Percentiles rank a stretch among this genome's conserved stretches.
Evolutionary conservation across 2,888 invertebrate species (phyloP).

Genomic region (Phalangium opilio): DNA sequence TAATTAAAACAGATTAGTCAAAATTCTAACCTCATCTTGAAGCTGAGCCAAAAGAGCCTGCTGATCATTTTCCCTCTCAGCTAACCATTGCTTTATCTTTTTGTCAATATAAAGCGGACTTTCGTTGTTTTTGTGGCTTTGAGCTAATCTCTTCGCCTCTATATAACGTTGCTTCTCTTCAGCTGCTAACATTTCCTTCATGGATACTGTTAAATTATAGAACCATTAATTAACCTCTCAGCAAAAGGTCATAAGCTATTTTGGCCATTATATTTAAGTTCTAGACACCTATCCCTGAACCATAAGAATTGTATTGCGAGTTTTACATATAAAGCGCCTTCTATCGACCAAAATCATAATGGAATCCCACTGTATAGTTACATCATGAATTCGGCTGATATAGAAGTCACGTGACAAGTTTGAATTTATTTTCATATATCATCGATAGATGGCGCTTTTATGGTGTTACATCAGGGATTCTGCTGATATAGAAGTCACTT

Average conservation of each 20-base stretch:
- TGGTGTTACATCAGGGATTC: no score
- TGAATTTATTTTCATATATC: no score
- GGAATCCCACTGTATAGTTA: no score
- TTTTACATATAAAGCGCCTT: no score
- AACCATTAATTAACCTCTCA: background rate
- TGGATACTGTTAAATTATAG: conserved; percentile 38
- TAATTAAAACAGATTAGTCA: background rate
- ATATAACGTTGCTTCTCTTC: conserved; percentile 43
- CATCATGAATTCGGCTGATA: no score
- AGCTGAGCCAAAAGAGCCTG: conserved; percentile 10
- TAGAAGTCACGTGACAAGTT: no score
- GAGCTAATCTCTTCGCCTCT: conserved; percentile 29
- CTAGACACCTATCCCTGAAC: no score
- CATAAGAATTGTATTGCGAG: no score
- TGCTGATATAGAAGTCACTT: no score
- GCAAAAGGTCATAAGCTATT: background rate
- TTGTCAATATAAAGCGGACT: conserved; percentile 10
- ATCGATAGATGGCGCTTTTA: no score
- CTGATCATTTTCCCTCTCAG: conserved; percentile 14
- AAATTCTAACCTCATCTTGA: conserved; percentile 12
- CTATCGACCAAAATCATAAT: no score
- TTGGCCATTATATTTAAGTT: no score
- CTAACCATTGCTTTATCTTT: conserved; percentile 9
- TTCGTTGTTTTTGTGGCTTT: background rate
- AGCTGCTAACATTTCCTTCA: conserved; percentile 48